A percentile compares a stretch with the other conserved stretches of the same genome.
These are phyloP conservation scores for Pediacus dermestoides DNA, from an alignment of 2,888 invertebrate genomes.

Conservation along the genomic window DNA sequence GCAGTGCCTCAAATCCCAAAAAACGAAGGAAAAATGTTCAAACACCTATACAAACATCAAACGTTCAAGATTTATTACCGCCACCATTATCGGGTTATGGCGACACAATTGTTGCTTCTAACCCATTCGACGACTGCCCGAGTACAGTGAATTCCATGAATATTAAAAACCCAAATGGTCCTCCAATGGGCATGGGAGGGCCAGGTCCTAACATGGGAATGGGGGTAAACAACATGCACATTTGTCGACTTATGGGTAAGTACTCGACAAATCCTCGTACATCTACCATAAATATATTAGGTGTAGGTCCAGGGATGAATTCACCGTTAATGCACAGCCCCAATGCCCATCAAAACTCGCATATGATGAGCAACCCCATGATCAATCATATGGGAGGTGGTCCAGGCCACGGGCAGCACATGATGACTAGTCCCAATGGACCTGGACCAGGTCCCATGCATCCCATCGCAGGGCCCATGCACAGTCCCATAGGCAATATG, in stretches of 20 bases:
- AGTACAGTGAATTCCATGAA: constrained; percentile 48
- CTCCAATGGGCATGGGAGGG: constrained; percentile 43
- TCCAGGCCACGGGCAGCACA: constrained; percentile 41
- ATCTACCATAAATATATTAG: constrained; percentile 3
- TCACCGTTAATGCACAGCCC: constrained; percentile 52
- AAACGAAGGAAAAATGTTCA: constrained; percentile 77
- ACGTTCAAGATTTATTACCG: constrained; percentile 79
- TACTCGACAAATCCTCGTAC: too few relatives aligned
- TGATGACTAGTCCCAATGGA: constrained; percentile 61
- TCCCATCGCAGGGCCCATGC: constrained; percentile 47
- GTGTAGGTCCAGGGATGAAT: constrained; percentile 37
- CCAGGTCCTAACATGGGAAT: constrained; percentile 48
- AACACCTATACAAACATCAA: constrained; percentile 64
- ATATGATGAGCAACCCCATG: constrained; percentile 45
- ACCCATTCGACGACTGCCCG: constrained; percentile 91
- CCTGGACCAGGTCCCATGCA: constrained; percentile 59
- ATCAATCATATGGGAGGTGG: constrained; percentile 43
- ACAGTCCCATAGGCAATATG: constrained; percentile 68
- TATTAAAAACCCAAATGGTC: constrained; percentile 37
- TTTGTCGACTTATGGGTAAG: constrained; percentile 63
- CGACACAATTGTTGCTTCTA: constrained; percentile 90
- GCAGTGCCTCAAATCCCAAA: constrained; percentile 80
- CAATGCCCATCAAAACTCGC: constrained; percentile 40
- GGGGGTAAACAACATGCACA: constrained; percentile 56
- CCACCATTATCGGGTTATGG: constrained; percentile 85